Evolutionary conservation across 2,888 invertebrate species (phyloP), one percentile per base, ranked within the genome.

Genomic region (Limnephilus lunatus): DNA sequence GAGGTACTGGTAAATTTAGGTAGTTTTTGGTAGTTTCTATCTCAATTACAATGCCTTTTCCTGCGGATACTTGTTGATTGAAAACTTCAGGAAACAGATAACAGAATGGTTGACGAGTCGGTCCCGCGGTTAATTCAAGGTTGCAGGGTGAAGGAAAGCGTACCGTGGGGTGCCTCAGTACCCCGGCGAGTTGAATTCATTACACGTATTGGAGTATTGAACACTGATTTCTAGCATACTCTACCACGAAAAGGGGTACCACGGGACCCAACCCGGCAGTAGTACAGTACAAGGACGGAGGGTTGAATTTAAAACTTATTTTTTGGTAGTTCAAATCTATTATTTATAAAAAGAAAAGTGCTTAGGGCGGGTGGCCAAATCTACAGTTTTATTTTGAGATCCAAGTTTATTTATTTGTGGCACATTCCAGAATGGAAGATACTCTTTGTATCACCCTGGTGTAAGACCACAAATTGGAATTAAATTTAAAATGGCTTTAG

Each of bases 51-150:
- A 53, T 19, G 14, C 14, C 5, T 19, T 53, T 9, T n/a, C 68
- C n/a, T n/a, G 9, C 9, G 2, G 9, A 68, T 25, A 68, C 25
- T 68, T 68, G 68, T 68, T n/a, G 68, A 68, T n/a, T n/a, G 68
- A n/a, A 68, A 68, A 19, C 7, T 68, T 68, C n/a, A 68, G n/a
- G 9, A 82, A 82, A 82, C 31, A 31, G 32, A 82, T 32, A 82
- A 31, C 82, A 82, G 7, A 39, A 85, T 85, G 85, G 85, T 39
- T 85, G 85, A 85, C 25, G 85, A 85, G 85, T 85, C 85, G 39
- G 85, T 82, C n/a, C n/a, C 44, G 44, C 85, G 3, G 12, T 39
- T n/a, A n/a, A 31, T n/a, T 25, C 39, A 85, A 85, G 85, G 85
- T 85, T 68, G 15, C 68, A 32, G 53, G 68, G 68, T 87, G 53